These are phyloP conservation scores for Cirrhinus mrigala DNA, from an alignment of 2,797 vertebrate genomes.

Conservation along the genomic window DNA sequence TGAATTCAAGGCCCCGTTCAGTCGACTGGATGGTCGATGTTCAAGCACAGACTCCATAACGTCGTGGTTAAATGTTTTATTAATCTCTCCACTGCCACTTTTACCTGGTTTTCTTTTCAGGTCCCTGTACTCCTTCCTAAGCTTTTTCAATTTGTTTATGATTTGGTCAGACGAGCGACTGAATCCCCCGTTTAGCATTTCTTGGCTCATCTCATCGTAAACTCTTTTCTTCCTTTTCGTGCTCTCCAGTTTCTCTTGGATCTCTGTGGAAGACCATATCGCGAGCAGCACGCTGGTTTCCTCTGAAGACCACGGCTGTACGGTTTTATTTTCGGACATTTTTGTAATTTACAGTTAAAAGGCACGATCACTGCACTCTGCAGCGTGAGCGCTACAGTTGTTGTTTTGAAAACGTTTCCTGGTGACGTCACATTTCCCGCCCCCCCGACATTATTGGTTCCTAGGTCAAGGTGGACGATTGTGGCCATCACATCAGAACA, in stretches of 20 bases:
- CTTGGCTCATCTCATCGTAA: slow-evolving; percentile 26
- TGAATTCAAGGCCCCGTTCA: slow-evolving; percentile 13
- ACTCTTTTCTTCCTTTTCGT: not conserved
- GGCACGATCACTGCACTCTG: not conserved
- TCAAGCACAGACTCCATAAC: slow-evolving; percentile 11
- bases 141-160: slow-evolving; percentile 33
- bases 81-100: not conserved
- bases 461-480: not conserved
- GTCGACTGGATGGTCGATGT: not conserved
- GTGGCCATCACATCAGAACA: not conserved
- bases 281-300: slow-evolving; percentile 36
- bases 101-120: not conserved
- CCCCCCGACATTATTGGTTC: not conserved
- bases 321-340: slow-evolving; percentile 3
- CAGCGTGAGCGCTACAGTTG: not conserved
- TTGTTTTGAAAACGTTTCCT: slow-evolving; percentile 11
- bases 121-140: slow-evolving; percentile 36
- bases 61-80: not conserved
- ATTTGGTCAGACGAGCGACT: slow-evolving; percentile 11
- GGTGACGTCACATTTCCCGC: not conserved
- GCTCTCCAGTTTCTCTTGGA: slow-evolving; percentile 29
- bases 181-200: slow-evolving; percentile 23
- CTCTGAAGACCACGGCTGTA: slow-evolving; percentile 17
- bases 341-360: not conserved
- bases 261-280: slow-evolving; percentile 36